phyloP scores from a whole-genome alignment of 2,113 vertebrate species.

The Antechinus stuartii region DNA sequence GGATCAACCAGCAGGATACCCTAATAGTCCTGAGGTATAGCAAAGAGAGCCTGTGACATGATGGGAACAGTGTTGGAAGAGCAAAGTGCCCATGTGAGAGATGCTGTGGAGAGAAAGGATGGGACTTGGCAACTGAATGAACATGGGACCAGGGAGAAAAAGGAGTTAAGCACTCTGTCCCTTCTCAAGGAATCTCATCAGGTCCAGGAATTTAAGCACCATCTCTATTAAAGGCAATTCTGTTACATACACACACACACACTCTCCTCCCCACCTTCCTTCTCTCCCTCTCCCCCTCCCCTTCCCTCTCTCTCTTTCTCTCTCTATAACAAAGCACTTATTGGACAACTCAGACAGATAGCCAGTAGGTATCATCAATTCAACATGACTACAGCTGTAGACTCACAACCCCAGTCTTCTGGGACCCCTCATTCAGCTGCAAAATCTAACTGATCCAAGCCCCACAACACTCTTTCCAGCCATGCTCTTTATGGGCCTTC shows the following conservation, averaged over 20 bases:
- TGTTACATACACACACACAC: too few relatives aligned
- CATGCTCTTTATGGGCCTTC: background rate
- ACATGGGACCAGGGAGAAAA: background rate
- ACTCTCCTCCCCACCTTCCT: too few relatives aligned
- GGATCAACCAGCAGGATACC: background rate
- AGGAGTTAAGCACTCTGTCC: background rate
- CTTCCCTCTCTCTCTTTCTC: too few relatives aligned
- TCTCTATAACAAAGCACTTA: too few relatives aligned
- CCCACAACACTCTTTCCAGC: background rate
- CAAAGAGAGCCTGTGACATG: background rate
- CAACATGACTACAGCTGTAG: too few relatives aligned
- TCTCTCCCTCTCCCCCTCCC: too few relatives aligned
- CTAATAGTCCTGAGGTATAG: background rate
- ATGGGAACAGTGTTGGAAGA: background rate
- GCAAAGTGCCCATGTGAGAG: background rate
- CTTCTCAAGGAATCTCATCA: background rate
- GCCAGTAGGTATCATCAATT: too few relatives aligned
- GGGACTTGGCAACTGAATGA: background rate
- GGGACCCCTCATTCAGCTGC: background rate
- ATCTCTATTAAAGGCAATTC: too few relatives aligned
- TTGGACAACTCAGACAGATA: too few relatives aligned
- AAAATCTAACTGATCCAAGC: background rate
- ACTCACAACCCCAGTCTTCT: background rate
- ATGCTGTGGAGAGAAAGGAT: background rate
- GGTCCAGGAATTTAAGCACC: background rate